Conservation (phyloP, 2,888 invertebrate species). For the Scaeva pyrastri region DNA sequence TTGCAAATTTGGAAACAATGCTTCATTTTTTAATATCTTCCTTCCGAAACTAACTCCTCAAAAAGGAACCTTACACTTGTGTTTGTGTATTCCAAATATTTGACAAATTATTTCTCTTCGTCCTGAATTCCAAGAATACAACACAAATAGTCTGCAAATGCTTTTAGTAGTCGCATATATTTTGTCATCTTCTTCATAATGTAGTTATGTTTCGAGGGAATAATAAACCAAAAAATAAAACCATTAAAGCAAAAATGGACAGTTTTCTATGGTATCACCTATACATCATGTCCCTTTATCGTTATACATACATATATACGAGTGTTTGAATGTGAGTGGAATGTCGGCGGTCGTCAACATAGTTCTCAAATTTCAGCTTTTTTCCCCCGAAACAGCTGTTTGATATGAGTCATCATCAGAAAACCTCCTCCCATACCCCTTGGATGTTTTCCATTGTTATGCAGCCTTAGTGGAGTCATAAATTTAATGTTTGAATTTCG, state of each 20-base stretch:
- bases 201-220: conserved; percentile 3
- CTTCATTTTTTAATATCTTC: too few species aligned
- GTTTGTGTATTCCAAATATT: conserved; percentile 4
- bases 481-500: conserved; percentile 32
- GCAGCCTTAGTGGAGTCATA: conserved; percentile 20
- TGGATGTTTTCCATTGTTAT: conserved; percentile 5
- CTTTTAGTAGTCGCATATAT: conserved; percentile 18
- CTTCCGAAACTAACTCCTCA: not conserved
- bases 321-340: not conserved
- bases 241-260: conserved; percentile 20
- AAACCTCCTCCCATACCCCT: not conserved
- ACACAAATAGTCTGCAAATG: conserved; percentile 11
- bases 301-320: not conserved
- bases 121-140: not conserved
- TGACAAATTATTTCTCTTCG: not conserved
- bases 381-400: conserved; percentile 36
- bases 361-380: conserved; percentile 34
- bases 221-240: conserved; percentile 15
- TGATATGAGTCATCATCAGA: conserved; percentile 35
- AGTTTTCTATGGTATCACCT: conserved; percentile 3
- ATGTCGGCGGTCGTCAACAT: conserved; percentile 21
- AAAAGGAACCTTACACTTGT: not conserved
- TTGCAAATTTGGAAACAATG: too few species aligned
- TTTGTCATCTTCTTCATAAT: not conserved
- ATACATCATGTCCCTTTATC: not conserved